Base-by-base conservation (phyloP, 2,797 vertebrate species). In the Adrianichthys oophorus region DNA sequence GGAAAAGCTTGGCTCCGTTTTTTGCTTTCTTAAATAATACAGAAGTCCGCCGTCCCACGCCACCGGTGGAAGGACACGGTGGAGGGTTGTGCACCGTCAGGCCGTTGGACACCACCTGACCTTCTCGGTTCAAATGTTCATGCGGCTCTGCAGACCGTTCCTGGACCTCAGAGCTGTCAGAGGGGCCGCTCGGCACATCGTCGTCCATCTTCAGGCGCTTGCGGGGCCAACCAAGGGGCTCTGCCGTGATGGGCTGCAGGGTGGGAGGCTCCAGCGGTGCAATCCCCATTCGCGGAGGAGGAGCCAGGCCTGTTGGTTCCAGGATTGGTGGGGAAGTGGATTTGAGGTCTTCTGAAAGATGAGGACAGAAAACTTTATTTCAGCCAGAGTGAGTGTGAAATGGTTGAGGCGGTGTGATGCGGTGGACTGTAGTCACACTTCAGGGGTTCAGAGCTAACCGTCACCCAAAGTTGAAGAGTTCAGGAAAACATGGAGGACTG, bases 21-120 rank as follows among this genome's bases (percentile, higher is more conserved):
- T 95, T 97, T 41, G 95, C 95, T 82, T 98, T 99, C 83, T 92
- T 97, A 77, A 97, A 97, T 37, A 97, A 92, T 16, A 98, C 85
- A 1, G 96, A 95, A 0, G 96, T 96, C 49, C 95, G 90, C 40
- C 95, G 91, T 43, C 96, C 96, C 21, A 96, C 95, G 0, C 92
- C 93, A 0, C 89, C 90, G 2, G 89, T 85, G 1, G 83, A 41
- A n/a, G 91, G 84, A 18, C 73, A 87, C 1, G 78, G 87, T 15
- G 87, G 61, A 0, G 83, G 56, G 45, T 71, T 64, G 23, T 82
- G 89, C 41, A 69, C 68, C 10, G 91, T 83, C 44, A 94, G 65
- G 15, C 94, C 93, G 12, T 94, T 95, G 10, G 68, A 77, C 78
- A 83, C 87, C 48, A 2, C 78, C 45, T 53, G 90, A 52, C 44